Evolutionary conservation across 2,797 vertebrate species (phyloP), one percentile per base, ranked within the genome.

Genomic region (Aphelocoma californica): DNA sequence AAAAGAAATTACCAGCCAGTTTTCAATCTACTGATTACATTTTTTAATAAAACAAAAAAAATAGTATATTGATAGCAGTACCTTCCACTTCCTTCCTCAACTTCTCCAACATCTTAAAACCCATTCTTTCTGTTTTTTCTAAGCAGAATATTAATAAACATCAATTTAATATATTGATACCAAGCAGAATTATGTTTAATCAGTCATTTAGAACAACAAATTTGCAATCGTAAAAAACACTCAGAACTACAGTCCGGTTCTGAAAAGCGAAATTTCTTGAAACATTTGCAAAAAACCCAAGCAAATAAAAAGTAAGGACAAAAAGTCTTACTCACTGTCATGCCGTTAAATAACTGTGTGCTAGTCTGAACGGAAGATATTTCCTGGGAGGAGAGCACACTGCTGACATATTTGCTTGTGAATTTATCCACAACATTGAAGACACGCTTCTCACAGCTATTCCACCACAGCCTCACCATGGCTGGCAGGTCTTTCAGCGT

Each of bases 401-500:
- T 98, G 88, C 99, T 99, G 94, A 99, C 98, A 6, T 99, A 99
- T 92, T 98, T 99, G 95, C 98, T 99, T 38, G 99, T 99, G 96
- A 99, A 99, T 97, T 98, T 99, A 95, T 99, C 99, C 79, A 99
- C 99, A 1, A 98, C 97, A 23, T 95, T 98, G 97, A 99, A 99
- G 91, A 99, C 98, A 25, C 99, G 98, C 96, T 99, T 99, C 96
- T 99, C 99, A 94, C 99, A 99, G 95, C 99, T 98, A 58, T 99
- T 99, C 99, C 99, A 99, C 99, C 99, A 99, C 61, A 99, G 98
- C 12, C 99, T 98, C 86, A 99, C 99, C 99, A 99, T 99, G 79
- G 99, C 99, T 0, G 99, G 99, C 96, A 99, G 95, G 97, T 99
- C 99, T 96, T 99, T 99, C 93, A 99, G 97, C 0, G 99, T 98